Percentiles rank a stretch among this genome's conserved stretches.
phyloP scores from a whole-genome alignment of 2,797 vertebrate species.

The Rhodeus uyekii region DNA sequence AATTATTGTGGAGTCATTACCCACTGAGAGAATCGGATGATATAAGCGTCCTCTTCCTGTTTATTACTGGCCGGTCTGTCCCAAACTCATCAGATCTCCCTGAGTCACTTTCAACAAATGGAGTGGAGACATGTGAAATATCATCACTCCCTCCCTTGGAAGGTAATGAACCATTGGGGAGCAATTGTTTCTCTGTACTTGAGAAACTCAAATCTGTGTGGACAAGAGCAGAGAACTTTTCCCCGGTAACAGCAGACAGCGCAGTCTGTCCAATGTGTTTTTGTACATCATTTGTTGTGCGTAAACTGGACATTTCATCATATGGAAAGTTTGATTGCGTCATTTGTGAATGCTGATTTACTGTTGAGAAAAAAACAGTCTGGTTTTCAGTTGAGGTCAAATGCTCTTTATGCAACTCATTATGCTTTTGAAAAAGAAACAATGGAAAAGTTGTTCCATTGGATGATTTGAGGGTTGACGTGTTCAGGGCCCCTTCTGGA shows the following conservation, averaged over 20 bases:
- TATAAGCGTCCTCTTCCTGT: conserved; percentile 6
- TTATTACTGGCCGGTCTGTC: conserved; percentile 27
- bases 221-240: conserved; percentile 23
- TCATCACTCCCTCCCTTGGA: background rate
- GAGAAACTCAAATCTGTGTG: conserved; percentile 18
- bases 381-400: background rate
- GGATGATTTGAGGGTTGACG: background rate
- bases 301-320: background rate
- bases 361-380: background rate
- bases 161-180: conserved; percentile 20
- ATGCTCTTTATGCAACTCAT: background rate
- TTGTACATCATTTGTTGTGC: background rate
- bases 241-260: conserved; percentile 13
- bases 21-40: conserved; percentile 26
- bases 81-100: background rate
- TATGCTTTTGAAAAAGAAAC: conserved; percentile 3
- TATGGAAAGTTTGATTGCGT: background rate
- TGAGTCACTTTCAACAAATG: background rate
- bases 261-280: background rate
- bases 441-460: background rate
- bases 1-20: conserved; percentile 19
- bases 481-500: conserved; percentile 10
- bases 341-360: background rate
- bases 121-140: background rate
- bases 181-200: conserved; percentile 25